Conservation (phyloP, 2,888 invertebrate genomes). For the Tridacna crocea region DNA sequence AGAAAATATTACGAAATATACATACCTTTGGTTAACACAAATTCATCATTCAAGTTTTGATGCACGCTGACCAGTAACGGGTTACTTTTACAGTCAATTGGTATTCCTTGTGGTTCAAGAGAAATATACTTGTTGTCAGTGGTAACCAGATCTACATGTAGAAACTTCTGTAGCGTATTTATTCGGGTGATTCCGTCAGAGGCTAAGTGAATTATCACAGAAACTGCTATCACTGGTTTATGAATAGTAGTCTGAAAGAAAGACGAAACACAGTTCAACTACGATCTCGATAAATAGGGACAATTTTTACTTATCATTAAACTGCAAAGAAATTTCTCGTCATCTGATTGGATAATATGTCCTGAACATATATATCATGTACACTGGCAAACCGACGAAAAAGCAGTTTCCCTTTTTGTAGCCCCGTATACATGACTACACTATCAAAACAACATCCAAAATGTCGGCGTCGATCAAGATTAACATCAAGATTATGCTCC, state of each 20-base stretch:
- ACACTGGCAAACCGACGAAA: too few species aligned
- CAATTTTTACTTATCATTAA: background rate
- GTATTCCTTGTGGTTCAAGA: conserved; percentile 50
- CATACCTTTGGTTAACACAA: conserved; percentile 71
- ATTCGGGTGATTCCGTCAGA: conserved; percentile 70
- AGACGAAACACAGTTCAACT: background rate
- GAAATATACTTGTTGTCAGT: conserved; percentile 48
- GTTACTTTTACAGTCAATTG: conserved; percentile 67
- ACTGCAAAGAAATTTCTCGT: background rate
- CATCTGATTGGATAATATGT: too few species aligned
- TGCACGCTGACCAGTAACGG: conserved; percentile 69
- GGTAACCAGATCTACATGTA: conserved; percentile 68
- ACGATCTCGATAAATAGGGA: background rate
- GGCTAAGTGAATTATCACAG: conserved; percentile 74
- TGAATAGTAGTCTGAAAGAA: conserved; percentile 69
- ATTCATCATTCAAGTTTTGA: conserved; percentile 75
- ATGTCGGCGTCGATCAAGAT: too few species aligned
- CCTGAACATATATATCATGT: too few species aligned
- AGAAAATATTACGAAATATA: too few species aligned
- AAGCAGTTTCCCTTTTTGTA: too few species aligned
- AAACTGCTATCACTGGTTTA: conserved; percentile 73
- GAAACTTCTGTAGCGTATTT: conserved; percentile 51
- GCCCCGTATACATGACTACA: too few species aligned
- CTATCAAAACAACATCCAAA: too few species aligned
- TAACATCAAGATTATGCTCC: too few species aligned